A percentile compares a stretch with the other conserved stretches of the same genome.
phyloP scores from a whole-genome alignment of 2,888 invertebrate species.

The Cephus spinipes region DNA sequence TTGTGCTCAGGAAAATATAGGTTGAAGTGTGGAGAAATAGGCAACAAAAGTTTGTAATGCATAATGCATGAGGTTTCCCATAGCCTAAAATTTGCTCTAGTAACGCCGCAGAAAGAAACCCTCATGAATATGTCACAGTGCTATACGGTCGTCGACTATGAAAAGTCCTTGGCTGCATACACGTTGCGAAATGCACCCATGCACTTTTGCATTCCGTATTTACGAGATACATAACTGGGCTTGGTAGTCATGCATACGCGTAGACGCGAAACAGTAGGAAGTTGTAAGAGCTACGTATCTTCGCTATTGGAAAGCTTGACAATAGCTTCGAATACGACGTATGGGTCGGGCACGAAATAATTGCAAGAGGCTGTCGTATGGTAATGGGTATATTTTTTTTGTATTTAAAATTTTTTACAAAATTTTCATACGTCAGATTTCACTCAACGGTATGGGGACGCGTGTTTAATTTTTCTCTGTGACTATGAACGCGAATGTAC shows the following conservation, averaged over 20 bases:
- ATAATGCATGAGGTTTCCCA: slow-evolving; percentile 38
- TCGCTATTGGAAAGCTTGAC: background rate
- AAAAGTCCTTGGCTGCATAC: slow-evolving; percentile 19
- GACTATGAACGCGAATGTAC: background rate
- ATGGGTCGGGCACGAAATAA: too few relatives aligned
- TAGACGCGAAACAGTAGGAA: background rate
- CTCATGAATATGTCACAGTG: slow-evolving; percentile 35
- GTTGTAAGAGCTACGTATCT: background rate
- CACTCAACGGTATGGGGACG: too few relatives aligned
- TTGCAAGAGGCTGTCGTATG: too few relatives aligned
- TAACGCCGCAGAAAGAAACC: slow-evolving; percentile 36
- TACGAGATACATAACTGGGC: background rate
- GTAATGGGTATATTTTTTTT: background rate
- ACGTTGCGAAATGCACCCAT: background rate
- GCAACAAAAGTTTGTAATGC: slow-evolving; percentile 35
- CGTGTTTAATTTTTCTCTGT: background rate
- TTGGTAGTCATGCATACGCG: background rate
- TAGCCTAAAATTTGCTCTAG: slow-evolving; percentile 36
- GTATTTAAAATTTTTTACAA: too few relatives aligned
- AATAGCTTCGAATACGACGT: background rate
- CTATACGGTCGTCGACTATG: slow-evolving; percentile 17
- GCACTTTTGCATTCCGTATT: background rate
- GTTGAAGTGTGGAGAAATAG: slow-evolving; percentile 25
- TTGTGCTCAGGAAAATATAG: slow-evolving; percentile 4
- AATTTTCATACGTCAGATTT: too few relatives aligned